phyloP scores from a whole-genome alignment of 2,797 vertebrate species.

The Chloroceryle inda region DNA sequence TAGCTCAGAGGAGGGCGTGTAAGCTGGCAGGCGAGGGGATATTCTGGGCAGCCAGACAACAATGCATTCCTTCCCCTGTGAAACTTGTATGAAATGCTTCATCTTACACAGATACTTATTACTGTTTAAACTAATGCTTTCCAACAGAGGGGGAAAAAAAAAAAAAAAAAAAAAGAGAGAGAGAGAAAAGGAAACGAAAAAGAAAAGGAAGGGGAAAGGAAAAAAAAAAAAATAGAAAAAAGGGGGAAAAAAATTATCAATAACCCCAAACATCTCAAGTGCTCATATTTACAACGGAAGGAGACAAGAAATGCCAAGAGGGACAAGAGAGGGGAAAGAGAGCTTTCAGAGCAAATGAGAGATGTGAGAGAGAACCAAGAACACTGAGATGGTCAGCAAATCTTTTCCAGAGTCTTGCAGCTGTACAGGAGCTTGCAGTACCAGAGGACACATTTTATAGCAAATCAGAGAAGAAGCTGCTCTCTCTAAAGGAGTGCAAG shows the following conservation, averaged over 20 bases:
- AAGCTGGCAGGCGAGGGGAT: not conserved
- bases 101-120: not conserved
- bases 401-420: not conserved
- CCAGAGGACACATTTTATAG: not conserved
- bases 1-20: not conserved
- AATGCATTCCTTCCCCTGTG: conserved; percentile 17
- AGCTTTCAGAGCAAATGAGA: conserved; percentile 10
- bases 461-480: not conserved
- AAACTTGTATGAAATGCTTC: not conserved
- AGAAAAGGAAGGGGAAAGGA: no score
- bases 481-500: not conserved
- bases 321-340: not conserved
- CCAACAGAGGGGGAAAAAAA: not conserved
- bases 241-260: not conserved
- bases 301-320: not conserved
- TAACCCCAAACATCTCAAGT: conserved; percentile 3
- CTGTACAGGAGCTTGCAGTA: not conserved
- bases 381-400: not conserved
- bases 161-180: no score
- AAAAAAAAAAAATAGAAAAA: no score
- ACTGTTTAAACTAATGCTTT: conserved; percentile 9
- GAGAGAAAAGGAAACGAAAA: no score
- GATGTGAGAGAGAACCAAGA: not conserved
- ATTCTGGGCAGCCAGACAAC: not conserved
- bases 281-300: not conserved